These are phyloP conservation scores for Gallinago stenura DNA, from an alignment of 2,797 vertebrate species.

Conservation along the genomic window DNA sequence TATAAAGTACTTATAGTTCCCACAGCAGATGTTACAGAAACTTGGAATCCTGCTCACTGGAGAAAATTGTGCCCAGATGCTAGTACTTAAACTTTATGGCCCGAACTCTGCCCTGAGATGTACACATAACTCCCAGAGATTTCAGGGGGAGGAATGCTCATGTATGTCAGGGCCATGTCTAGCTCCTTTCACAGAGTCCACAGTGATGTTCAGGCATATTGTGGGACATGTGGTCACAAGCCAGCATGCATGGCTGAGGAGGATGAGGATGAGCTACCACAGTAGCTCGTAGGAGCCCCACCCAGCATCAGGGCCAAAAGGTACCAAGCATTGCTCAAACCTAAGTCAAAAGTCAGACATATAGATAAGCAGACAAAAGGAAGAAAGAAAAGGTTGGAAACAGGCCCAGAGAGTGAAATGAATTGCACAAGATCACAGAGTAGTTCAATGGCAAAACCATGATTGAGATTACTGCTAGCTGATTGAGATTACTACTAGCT, in stretches of 20 bases:
- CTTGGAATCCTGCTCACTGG: slow-evolving; percentile 61
- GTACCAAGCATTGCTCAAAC: neutral
- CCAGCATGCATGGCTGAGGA: neutral
- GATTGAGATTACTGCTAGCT: neutral
- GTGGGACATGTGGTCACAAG: neutral
- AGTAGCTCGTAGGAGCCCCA: neutral
- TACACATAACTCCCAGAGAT: slow-evolving; percentile 37
- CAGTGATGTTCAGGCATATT: neutral
- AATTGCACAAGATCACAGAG: neutral
- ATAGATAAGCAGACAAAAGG: neutral
- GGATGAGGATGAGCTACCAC: neutral
- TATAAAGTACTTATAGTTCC: slow-evolving; percentile 72
- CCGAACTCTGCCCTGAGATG: slow-evolving; percentile 53
- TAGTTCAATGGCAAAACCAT: neutral
- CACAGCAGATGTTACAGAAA: slow-evolving; percentile 75
- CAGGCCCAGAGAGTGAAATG: neutral
- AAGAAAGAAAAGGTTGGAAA: neutral
- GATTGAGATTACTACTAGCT: neutral
- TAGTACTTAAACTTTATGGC: slow-evolving; percentile 69
- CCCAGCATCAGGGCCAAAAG: neutral
- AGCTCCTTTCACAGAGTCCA: neutral
- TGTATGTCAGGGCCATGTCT: neutral
- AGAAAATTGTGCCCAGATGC: slow-evolving; percentile 76
- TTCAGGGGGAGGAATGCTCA: neutral
- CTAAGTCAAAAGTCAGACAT: neutral